Evolutionary conservation across 2,113 vertebrate species (phyloP).

Genomic region (Alligator mississippiensis): DNA sequence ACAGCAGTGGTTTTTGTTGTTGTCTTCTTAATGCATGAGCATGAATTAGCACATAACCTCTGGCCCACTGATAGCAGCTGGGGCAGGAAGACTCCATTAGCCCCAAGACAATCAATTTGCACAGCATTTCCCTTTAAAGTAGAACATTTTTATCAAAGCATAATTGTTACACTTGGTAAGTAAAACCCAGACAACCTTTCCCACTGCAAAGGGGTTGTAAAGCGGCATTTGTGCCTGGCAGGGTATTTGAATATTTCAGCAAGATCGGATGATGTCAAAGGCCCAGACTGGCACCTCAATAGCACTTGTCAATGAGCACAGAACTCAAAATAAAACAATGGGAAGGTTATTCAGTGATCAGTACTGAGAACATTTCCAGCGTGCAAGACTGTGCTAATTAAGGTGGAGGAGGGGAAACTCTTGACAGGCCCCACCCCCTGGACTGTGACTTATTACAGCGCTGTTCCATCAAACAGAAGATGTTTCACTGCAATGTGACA

Average conservation of each 20-base stretch:
- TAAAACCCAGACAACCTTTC: constrained; percentile 46
- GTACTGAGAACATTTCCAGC: background rate
- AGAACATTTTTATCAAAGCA: constrained; percentile 27
- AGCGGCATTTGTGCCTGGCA: background rate
- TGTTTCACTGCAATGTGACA: background rate
- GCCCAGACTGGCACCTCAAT: background rate
- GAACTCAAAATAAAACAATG: background rate
- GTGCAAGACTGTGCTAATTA: background rate
- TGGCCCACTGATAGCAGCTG: background rate
- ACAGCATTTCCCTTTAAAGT: constrained; percentile 34
- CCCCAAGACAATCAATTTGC: background rate
- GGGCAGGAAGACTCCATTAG: constrained; percentile 41
- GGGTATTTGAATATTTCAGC: background rate
- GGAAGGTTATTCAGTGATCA: constrained; percentile 29
- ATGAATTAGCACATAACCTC: constrained; percentile 53
- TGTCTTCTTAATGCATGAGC: background rate
- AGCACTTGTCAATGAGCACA: background rate
- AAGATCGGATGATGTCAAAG: background rate
- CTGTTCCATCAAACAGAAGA: background rate
- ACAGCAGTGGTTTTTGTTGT: background rate
- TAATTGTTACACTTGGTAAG: constrained; percentile 18
- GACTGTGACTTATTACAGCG: background rate
- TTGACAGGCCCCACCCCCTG: background rate
- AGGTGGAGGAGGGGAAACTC: background rate
- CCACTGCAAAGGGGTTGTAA: background rate